Conservation (phyloP, 2,888 invertebrate species). For the Micropterix aruncella region DNA sequence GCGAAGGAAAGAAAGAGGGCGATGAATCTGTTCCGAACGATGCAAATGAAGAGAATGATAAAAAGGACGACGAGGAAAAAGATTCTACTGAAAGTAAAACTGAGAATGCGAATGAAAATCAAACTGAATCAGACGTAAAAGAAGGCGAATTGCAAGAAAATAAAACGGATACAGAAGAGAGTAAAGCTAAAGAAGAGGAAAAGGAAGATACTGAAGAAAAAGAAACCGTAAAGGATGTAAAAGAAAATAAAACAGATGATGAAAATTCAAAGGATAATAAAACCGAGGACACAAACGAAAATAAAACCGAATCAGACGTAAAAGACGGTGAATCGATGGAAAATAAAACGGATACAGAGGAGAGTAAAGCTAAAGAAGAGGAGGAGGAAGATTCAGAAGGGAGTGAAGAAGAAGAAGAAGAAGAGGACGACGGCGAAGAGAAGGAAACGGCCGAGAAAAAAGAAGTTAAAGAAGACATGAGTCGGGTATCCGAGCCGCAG, state of each 20-base stretch:
- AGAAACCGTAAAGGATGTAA: too few relatives aligned
- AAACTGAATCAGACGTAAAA: not conserved
- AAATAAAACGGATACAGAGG: slow-evolving; percentile 17
- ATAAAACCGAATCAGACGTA: too few relatives aligned
- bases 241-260: too few relatives aligned
- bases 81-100: slow-evolving; percentile 15
- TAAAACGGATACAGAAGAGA: slow-evolving; percentile 19
- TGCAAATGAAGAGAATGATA: slow-evolving; percentile 10
- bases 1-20: slow-evolving; percentile 3
- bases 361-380: slow-evolving; percentile 15
- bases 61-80: slow-evolving; percentile 7
- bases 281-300: too few relatives aligned
- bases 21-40: slow-evolving; percentile 10
- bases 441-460: not conserved
- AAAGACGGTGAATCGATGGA: too few relatives aligned
- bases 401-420: not conserved
- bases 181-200: slow-evolving; percentile 11
- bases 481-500: slow-evolving; percentile 6
- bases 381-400: not conserved
- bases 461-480: slow-evolving; percentile 3
- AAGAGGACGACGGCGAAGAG: not conserved
- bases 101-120: slow-evolving; percentile 10
- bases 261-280: too few relatives aligned
- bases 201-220: not conserved
- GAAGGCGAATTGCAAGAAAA: not conserved